A percentile compares a stretch with the other conserved stretches of the same genome.
Evolutionary conservation across 2,888 invertebrate genomes (phyloP).

Genomic region (Chrysolina americana): DNA sequence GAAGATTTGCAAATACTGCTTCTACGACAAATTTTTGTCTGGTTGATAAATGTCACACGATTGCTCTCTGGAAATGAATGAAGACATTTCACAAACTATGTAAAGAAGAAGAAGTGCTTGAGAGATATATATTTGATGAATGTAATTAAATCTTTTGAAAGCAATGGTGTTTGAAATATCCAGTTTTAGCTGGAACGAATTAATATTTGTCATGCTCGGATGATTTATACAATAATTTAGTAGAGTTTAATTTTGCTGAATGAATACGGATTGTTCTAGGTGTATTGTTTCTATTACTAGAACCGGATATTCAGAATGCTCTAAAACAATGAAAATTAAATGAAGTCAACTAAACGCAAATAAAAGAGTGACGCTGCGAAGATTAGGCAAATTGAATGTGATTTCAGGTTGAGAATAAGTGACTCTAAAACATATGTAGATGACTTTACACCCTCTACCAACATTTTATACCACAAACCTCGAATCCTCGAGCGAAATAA

Average conservation of each 20-base stretch:
- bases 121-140: no score
- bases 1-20: no score
- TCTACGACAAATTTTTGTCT: no score
- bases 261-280: neutral
- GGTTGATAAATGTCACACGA: no score
- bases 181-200: neutral
- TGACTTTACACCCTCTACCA: constrained; percentile 39
- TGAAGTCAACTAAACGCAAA: constrained; percentile 35
- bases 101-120: no score
- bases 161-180: neutral
- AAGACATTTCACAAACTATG: no score
- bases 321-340: constrained; percentile 36
- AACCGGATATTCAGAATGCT: constrained; percentile 8
- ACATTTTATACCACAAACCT: constrained; percentile 30
- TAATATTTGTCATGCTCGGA: neutral
- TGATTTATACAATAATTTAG: neutral
- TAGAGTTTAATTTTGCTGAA: neutral
- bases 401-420: constrained; percentile 40
- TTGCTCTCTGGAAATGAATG: no score
- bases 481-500: constrained; percentile 31
- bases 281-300: neutral
- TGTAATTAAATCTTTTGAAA: neutral
- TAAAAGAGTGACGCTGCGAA: constrained; percentile 32
- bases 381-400: constrained; percentile 44
- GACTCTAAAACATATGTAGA: constrained; percentile 45